phyloP scores from a whole-genome alignment of 2,797 vertebrate species.

The Oreochromis mossambicus region DNA sequence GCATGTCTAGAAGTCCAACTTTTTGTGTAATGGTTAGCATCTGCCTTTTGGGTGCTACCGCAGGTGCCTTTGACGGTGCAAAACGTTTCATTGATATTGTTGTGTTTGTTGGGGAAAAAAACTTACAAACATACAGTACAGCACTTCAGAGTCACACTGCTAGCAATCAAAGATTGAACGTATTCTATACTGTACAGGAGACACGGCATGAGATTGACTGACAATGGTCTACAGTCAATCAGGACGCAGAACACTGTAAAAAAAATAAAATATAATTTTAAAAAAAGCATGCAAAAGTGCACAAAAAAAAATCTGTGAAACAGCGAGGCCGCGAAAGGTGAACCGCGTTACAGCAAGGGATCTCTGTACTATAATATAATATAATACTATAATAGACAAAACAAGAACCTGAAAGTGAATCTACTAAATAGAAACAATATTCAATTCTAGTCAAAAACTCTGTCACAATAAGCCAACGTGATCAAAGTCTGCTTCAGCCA shows the following conservation, averaged over 20 bases:
- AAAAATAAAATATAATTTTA: not conserved
- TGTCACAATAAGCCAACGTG: not conserved
- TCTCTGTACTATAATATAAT: not conserved
- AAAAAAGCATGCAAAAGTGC: too few species aligned
- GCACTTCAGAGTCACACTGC: not conserved
- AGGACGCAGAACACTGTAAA: not conserved
- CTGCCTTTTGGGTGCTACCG: not conserved
- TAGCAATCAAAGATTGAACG: not conserved
- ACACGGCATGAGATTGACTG: not conserved
- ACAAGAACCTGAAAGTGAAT: not conserved
- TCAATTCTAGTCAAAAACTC: not conserved
- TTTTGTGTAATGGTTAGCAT: not conserved
- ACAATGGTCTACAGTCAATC: not conserved
- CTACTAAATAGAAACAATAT: not conserved
- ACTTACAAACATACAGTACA: not conserved
- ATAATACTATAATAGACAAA: not conserved
- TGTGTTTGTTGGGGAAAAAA: not conserved
- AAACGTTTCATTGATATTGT: too few species aligned
- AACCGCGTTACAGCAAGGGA: not conserved
- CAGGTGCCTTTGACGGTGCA: not conserved
- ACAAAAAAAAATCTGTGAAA: not conserved
- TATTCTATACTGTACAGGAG: not conserved
- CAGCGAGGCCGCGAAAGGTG: not conserved
- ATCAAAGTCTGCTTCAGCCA: slow-evolving; percentile 15
- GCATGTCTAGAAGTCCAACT: not conserved